Percentiles rank a stretch among this genome's conserved stretches.
Evolutionary conservation across 2,113 vertebrate genomes (phyloP).

Genomic region (Egretta garzetta): DNA sequence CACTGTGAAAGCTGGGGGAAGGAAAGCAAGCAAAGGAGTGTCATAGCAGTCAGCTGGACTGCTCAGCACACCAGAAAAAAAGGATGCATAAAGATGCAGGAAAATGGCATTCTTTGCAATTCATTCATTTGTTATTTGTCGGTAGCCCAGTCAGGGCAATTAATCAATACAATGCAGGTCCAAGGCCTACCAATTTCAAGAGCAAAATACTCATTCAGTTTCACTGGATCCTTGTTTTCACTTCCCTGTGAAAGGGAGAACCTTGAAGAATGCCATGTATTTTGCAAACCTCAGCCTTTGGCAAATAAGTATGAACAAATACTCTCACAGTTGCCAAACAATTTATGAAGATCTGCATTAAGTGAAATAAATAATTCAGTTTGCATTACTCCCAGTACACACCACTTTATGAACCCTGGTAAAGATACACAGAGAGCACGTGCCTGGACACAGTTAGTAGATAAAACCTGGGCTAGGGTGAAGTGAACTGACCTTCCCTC

Average conservation of each 20-base stretch:
- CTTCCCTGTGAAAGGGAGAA: not conserved
- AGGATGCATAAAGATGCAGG: not conserved
- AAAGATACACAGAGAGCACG: not conserved
- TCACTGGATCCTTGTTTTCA: not conserved
- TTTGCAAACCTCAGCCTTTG: not conserved
- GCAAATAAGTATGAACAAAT: not conserved
- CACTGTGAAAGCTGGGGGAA: not conserved
- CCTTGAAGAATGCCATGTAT: not conserved
- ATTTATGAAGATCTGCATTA: not conserved
- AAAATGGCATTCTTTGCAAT: not conserved
- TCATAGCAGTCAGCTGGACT: not conserved
- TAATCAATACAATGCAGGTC: not conserved
- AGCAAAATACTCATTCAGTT: not conserved
- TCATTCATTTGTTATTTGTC: not conserved
- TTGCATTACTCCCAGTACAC: not conserved
- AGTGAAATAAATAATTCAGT: not conserved
- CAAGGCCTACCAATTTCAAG: not conserved
- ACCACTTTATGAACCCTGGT: not conserved
- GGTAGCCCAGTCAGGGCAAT: not conserved
- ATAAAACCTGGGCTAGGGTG: not conserved
- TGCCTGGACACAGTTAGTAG: not conserved
- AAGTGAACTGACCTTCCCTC: not conserved
- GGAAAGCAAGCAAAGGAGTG: not conserved
- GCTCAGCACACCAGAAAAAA: not conserved
- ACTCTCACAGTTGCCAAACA: not conserved